Percentiles rank a stretch among this genome's conserved stretches.
Conservation (phyloP, 2,797 vertebrate genomes). For the Crax fasciolata region DNA sequence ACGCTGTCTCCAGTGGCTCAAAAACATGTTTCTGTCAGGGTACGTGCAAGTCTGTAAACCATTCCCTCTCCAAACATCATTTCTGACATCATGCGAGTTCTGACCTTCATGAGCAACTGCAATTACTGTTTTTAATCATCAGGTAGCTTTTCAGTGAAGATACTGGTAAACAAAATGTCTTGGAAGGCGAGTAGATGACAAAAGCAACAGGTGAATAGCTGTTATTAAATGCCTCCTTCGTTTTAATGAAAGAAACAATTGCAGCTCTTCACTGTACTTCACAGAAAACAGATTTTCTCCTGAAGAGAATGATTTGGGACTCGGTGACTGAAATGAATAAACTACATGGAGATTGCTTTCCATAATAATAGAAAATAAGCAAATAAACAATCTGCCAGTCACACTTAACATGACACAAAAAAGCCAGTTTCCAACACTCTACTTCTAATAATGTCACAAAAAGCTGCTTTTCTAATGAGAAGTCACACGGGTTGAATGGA, state of each 20-base stretch:
- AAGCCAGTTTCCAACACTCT: background rate
- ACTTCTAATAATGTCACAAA: background rate
- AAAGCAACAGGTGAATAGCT: background rate
- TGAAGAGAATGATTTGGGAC: conserved; percentile 39
- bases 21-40: background rate
- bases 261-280: background rate
- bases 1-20: background rate
- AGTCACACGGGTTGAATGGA: background rate
- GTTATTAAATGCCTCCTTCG: conserved; percentile 32
- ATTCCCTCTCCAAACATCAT: background rate
- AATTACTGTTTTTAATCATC: background rate
- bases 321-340: conserved; percentile 42
- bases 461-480: background rate
- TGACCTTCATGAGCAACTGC: background rate
- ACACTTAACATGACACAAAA: background rate
- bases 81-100: background rate
- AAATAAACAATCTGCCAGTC: conserved; percentile 50
- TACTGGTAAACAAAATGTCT: background rate
- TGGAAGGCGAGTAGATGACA: background rate
- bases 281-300: background rate
- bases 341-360: conserved; percentile 17
- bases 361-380: conserved; percentile 22
- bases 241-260: conserved; percentile 40
- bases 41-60: background rate
- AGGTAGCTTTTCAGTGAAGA: background rate